Conservation (phyloP, 2,888 invertebrate species). For the Actias luna region DNA sequence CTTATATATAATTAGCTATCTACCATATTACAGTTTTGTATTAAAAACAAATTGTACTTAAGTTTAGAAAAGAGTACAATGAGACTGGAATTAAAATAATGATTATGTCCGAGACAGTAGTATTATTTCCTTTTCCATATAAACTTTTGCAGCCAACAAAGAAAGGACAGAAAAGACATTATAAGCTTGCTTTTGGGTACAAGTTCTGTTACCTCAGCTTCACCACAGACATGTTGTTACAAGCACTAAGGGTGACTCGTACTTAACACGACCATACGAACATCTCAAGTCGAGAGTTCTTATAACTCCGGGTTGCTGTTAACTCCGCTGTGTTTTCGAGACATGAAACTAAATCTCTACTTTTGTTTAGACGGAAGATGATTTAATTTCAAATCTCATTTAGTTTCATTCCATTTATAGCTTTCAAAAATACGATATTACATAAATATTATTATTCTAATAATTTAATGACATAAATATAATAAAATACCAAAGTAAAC, state of each 20-base stretch:
- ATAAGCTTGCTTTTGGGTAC: not conserved
- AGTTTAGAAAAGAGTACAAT: not conserved
- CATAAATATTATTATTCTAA: no score
- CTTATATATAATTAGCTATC: not conserved
- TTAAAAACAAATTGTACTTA: not conserved
- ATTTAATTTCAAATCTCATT: no score
- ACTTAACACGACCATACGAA: constrained; percentile 60
- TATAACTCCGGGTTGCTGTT: constrained; percentile 31
- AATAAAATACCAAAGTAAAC: no score
- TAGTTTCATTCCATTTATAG: no score
- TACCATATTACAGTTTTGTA: not conserved
- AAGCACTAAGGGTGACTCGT: constrained; percentile 58
- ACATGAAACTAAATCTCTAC: not conserved
- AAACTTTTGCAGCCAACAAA: not conserved
- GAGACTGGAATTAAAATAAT: not conserved
- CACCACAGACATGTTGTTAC: constrained; percentile 70
- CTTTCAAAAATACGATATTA: no score
- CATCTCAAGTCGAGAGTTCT: constrained; percentile 44
- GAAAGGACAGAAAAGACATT: not conserved
- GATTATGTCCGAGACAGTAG: not conserved
- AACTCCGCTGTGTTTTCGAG: constrained; percentile 49
- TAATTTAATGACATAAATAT: no score
- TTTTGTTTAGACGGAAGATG: not conserved
- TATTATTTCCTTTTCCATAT: not conserved
- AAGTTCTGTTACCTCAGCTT: constrained; percentile 40